phyloP scores from a whole-genome alignment of 92 coral and sea anemone genomes.

The Epizoanthus fatuus region DNA sequence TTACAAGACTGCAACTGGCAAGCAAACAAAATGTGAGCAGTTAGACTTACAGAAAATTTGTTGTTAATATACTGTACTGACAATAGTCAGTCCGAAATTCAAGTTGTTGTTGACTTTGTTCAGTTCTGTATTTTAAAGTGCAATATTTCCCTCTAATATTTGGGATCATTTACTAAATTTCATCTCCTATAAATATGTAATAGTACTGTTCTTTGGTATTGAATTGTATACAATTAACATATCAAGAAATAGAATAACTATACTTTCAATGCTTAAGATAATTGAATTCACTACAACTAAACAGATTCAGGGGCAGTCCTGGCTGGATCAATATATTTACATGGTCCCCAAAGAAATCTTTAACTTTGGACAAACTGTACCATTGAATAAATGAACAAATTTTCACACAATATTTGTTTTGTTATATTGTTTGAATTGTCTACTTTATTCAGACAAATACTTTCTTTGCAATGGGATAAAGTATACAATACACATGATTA shows the following conservation, averaged over 20 bases:
- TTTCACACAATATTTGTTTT: slow-evolving; percentile 2
- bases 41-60: not conserved
- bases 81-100: not conserved
- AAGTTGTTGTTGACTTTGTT: slow-evolving; percentile 1
- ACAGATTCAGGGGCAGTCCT: slow-evolving; percentile 9
- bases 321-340: slow-evolving; percentile 9
- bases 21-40: not conserved
- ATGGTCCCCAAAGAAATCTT: not conserved
- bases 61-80: not conserved
- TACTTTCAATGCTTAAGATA: not conserved
- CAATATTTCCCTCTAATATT: not conserved
- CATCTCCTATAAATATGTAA: not conserved
- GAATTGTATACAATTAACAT: not conserved
- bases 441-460: not conserved
- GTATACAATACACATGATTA: not conserved
- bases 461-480: not conserved
- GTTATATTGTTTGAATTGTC: not conserved
- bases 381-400: not conserved
- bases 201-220: not conserved
- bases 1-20: not conserved
- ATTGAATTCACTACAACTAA: slow-evolving; percentile 17
- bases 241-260: not conserved
- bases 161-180: not conserved
- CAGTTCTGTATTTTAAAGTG: not conserved
- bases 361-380: slow-evolving; percentile 8